A percentile compares a stretch with the other conserved stretches of the same genome.
Conservation (phyloP, 1,140 invertebrate genomes). For the Camponotus floridanus region DNA sequence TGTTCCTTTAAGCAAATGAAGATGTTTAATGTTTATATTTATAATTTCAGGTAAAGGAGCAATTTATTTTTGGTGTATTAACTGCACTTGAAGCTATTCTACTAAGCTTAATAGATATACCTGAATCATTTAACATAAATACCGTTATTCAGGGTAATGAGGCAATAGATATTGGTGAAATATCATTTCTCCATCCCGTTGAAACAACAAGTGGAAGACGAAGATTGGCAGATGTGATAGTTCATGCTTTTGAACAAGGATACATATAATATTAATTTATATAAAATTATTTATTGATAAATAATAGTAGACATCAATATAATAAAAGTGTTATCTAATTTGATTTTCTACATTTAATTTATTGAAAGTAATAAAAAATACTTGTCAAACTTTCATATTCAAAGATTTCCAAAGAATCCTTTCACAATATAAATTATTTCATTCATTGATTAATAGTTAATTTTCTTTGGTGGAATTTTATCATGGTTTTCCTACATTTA, state of each 20-base stretch:
- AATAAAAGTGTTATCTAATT: not conserved
- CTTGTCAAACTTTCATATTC: not conserved
- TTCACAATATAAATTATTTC: not conserved
- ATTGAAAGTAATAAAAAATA: not conserved
- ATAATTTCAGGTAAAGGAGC: constrained; percentile 86
- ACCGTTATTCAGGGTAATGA: constrained; percentile 82
- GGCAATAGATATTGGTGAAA: constrained; percentile 78
- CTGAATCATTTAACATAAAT: constrained; percentile 88
- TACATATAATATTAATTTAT: constrained; percentile 71
- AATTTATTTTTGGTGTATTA: constrained; percentile 88
- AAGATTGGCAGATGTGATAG: constrained; percentile 88
- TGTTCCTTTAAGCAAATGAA: not conserved
- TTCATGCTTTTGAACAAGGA: constrained; percentile 88
- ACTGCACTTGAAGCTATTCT: constrained; percentile 89
- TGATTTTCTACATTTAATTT: not conserved
- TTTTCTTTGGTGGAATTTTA: not conserved
- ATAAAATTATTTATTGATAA: not conserved
- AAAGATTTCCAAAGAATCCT: not conserved
- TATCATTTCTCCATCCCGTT: constrained; percentile 76
- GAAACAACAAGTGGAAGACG: constrained; percentile 84
- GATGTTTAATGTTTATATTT: constrained; percentile 10
- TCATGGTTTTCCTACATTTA: not conserved
- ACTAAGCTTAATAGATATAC: constrained; percentile 87
- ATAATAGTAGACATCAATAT: not conserved
- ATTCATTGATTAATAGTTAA: not conserved